Conservation (phyloP, 2,888 invertebrate species). For the Oxytorus armatus region DNA sequence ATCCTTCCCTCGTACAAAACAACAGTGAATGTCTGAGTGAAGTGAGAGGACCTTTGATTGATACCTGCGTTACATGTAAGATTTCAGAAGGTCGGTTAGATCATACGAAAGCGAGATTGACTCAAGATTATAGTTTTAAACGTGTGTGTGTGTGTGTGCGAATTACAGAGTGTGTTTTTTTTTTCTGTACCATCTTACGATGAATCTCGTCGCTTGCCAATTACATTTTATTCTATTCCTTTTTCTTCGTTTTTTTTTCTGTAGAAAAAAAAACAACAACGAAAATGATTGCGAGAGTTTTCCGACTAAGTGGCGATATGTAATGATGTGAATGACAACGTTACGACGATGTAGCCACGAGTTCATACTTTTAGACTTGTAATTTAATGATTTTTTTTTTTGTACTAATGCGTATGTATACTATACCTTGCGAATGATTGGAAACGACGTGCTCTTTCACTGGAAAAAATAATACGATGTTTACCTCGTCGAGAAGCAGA, state of each 20-base stretch:
- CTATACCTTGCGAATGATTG: slow-evolving; percentile 30
- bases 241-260: slow-evolving; percentile 35
- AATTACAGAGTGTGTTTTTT: slow-evolving; percentile 22
- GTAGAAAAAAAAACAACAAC: slow-evolving; percentile 5
- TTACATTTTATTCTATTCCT: slow-evolving; percentile 24
- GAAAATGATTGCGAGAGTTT: too few relatives aligned
- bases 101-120: slow-evolving; percentile 53
- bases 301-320: too few relatives aligned
- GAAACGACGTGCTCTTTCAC: slow-evolving; percentile 21
- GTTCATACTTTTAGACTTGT: too few relatives aligned
- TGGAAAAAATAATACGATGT: background rate
- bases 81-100: slow-evolving; percentile 55
- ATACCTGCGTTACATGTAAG: slow-evolving; percentile 1
- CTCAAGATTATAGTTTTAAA: slow-evolving; percentile 45
- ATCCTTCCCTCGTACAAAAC: slow-evolving; percentile 52
- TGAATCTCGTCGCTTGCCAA: slow-evolving; percentile 31
- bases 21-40: slow-evolving; percentile 46
- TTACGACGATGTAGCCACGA: too few relatives aligned
- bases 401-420: slow-evolving; percentile 6
- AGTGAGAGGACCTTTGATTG: slow-evolving; percentile 24
- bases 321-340: too few relatives aligned
- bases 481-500: background rate
- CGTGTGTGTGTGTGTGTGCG: slow-evolving; percentile 12
- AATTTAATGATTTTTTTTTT: background rate
- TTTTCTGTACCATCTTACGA: slow-evolving; percentile 26